phyloP scores from a whole-genome alignment of 2,113 vertebrate genomes.

The Clinocottus analis region DNA sequence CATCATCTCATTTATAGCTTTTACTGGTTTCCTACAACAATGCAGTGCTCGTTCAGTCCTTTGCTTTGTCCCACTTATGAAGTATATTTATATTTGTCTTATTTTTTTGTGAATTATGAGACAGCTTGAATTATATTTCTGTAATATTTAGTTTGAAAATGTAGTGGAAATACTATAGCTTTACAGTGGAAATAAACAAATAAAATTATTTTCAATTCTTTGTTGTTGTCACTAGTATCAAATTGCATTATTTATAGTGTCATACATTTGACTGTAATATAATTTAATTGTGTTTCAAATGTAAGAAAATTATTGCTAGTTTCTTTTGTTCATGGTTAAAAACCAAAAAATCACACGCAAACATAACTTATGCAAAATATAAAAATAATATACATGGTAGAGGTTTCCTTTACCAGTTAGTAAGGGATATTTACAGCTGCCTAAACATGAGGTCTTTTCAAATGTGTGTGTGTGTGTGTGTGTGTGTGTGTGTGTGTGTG shows the following conservation, averaged over 20 bases:
- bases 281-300: background rate
- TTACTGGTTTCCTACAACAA: conserved; percentile 1
- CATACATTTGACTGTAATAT: background rate
- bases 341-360: background rate
- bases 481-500: background rate
- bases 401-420: background rate
- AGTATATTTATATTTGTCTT: background rate
- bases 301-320: background rate
- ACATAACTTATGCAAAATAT: conserved; percentile 17
- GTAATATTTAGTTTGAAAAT: background rate
- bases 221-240: background rate
- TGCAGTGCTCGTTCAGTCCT: background rate
- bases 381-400: background rate
- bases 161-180: too few species aligned
- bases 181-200: background rate
- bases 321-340: background rate
- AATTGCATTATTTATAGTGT: background rate
- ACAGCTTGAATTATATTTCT: background rate
- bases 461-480: background rate
- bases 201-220: background rate
- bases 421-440: conserved; percentile 4
- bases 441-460: background rate
- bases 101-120: background rate
- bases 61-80: background rate
- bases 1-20: conserved; percentile 19